A percentile compares a stretch with the other conserved stretches of the same genome.
Conservation (phyloP, 2,888 invertebrate genomes). For the Mesoligia furuncula region DNA sequence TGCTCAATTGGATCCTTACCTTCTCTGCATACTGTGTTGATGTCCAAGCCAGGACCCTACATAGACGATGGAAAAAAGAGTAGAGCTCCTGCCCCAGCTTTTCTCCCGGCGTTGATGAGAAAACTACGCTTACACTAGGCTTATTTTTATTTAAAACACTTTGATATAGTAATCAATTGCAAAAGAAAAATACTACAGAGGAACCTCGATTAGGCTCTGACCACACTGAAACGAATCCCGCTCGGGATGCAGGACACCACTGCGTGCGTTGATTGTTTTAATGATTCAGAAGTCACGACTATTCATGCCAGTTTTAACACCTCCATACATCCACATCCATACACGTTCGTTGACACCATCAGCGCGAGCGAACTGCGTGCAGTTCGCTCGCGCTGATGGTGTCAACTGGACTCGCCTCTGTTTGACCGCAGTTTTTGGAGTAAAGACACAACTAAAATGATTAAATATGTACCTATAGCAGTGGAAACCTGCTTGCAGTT, state of each 20-base stretch:
- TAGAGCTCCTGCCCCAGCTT: slow-evolving; percentile 81
- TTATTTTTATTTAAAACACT: neutral
- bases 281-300: neutral
- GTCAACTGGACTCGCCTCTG: neutral
- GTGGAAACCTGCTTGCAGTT: neutral
- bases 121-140: slow-evolving; percentile 81
- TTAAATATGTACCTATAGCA: too few species aligned
- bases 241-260: neutral
- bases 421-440: neutral
- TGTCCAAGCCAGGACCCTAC: slow-evolving; percentile 87
- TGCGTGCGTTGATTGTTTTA: neutral
- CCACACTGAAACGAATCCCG: neutral
- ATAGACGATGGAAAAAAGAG: slow-evolving; percentile 83
- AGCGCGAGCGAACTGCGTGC: neutral
- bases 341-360: neutral
- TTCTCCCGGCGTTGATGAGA: slow-evolving; percentile 83
- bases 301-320: neutral
- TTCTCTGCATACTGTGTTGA: slow-evolving; percentile 85
- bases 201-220: neutral
- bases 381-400: too few species aligned
- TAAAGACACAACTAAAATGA: slow-evolving; percentile 5
- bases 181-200: neutral
- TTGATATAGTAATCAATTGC: neutral
- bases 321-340: neutral
- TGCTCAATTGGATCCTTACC: slow-evolving; percentile 82